phyloP scores from a whole-genome alignment of 2,113 vertebrate species.

The Egretta garzetta region DNA sequence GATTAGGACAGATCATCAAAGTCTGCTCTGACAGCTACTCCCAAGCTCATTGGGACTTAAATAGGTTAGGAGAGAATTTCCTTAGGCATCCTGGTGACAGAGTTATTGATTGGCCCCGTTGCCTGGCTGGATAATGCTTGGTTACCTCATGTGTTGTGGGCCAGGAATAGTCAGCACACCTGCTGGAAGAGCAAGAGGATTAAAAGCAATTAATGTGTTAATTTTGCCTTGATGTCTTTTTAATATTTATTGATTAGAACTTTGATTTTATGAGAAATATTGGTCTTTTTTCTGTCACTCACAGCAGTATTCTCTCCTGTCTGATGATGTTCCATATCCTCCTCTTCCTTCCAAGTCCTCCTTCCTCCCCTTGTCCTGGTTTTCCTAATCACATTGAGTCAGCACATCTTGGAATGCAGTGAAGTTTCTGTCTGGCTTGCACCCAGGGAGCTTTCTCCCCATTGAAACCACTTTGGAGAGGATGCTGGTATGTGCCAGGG shows the following conservation, averaged over 20 bases:
- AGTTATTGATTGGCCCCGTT: not conserved
- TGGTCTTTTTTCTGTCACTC: not conserved
- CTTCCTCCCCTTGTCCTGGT: not conserved
- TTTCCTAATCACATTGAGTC: not conserved
- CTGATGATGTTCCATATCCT: not conserved
- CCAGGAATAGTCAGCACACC: not conserved
- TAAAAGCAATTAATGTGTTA: not conserved
- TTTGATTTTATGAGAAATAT: not conserved
- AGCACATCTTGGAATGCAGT: not conserved
- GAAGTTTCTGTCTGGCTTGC: not conserved
- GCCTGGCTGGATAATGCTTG: not conserved
- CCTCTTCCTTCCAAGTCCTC: not conserved
- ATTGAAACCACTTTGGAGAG: not conserved
- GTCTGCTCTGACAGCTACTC: not conserved
- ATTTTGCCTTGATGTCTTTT: not conserved
- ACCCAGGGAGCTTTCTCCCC: not conserved
- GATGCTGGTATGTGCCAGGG: not conserved
- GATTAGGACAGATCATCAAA: not conserved
- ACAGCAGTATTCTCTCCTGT: not conserved
- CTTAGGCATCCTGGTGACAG: not conserved
- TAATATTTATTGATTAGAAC: not conserved
- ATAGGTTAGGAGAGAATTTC: constrained; percentile 13
- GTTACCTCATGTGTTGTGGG: not conserved
- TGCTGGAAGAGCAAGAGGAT: not conserved
- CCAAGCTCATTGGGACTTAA: not conserved